phyloP scores from a whole-genome alignment of 1,140 invertebrate genomes.

The Samia ricini region DNA sequence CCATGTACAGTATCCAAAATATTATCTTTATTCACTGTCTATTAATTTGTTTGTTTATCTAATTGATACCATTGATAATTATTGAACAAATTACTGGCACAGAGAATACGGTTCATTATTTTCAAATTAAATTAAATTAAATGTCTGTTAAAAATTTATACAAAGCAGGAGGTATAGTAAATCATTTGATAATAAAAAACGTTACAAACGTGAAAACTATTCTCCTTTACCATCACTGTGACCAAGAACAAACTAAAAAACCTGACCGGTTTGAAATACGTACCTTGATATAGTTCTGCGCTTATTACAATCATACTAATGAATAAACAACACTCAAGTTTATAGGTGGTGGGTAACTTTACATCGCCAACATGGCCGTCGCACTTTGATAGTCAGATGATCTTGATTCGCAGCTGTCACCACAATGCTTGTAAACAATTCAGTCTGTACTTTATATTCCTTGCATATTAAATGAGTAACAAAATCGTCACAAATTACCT shows the following conservation, averaged over 20 bases:
- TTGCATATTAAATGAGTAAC: slow-evolving; percentile 76
- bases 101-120: no score
- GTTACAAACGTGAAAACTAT: no score
- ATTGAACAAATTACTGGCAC: no score
- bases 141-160: no score
- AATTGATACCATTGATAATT: no score
- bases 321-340: slow-evolving; percentile 28
- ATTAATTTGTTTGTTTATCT: no score
- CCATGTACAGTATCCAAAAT: no score
- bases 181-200: no score
- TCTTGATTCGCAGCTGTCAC: slow-evolving; percentile 62
- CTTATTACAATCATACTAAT: slow-evolving; percentile 36
- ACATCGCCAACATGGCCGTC: slow-evolving; percentile 33
- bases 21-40: no score
- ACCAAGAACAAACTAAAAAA: no score
- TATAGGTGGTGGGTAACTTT: slow-evolving; percentile 16
- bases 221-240: background rate
- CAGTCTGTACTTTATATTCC: slow-evolving; percentile 72
- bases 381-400: slow-evolving; percentile 65
- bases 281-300: background rate
- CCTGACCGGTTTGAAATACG: background rate
- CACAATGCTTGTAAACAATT: slow-evolving; percentile 51
- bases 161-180: no score
- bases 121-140: no score
- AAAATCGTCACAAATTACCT: slow-evolving; percentile 76